Evolutionary conservation across 2,113 vertebrate species (phyloP), one percentile per base, ranked within the genome.

Genomic region (Azemiops feae): DNA sequence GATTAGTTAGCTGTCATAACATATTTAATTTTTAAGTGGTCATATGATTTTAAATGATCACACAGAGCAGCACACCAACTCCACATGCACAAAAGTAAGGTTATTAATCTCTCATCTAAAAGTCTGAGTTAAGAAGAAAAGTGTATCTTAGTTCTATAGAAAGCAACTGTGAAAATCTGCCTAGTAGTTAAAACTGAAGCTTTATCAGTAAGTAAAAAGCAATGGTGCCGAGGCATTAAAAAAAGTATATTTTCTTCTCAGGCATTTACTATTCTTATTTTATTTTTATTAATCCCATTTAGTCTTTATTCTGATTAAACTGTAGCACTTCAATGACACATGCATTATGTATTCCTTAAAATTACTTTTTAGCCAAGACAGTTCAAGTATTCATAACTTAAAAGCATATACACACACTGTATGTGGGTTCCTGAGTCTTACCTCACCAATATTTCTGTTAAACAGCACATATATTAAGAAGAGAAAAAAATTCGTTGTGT

Each of bases 391-490:
- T 97, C 96, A 96, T 92, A 94, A 95, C 97, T 96, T 97, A 95
- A 89, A 93, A 96, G 92, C 58, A 94, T 92, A 93, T 92, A 95
- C 98, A 98, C 98, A 97, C 98, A 98, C 96, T 97, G 96, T 94
- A 92, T 18, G 69, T 95, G 91, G 93, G 90, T 95, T 96, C 97
- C 64, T 89, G 95, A 97, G 95, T 97, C 98, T 98, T 98, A 98
- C 98, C 98, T 98, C 97, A 97, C 97, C 97, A 97, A 98, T 96
- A 97, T 98, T 97, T 98, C 98, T 97, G 97, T 90, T 98, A 96
- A 97, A 98, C 97, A 97, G 97, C 98, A 97, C 97, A 97, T 97
- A 96, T 97, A 96, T 98, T 97, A 98, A 97, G 97, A 97, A 97
- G 96, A 97, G 97, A 96, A 96, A 95, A 96, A 98, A 97, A 96